These are phyloP conservation scores for Diaphora mendica DNA, from an alignment of 2,888 invertebrate species.

Conservation along the genomic window DNA sequence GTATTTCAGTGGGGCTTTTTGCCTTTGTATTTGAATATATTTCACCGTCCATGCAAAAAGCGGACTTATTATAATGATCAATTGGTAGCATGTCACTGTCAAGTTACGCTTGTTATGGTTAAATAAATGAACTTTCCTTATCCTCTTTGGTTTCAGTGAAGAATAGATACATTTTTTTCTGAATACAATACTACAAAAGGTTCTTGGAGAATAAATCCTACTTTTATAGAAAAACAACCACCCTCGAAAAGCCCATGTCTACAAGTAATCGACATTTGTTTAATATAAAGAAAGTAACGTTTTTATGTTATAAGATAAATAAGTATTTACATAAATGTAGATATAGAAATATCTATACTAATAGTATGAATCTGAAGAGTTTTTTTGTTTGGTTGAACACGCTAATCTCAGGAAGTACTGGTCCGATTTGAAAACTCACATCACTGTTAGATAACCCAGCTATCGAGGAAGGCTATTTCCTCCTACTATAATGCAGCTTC, in stretches of 20 bases:
- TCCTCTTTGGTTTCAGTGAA: conserved; percentile 1
- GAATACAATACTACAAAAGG: conserved; percentile 11
- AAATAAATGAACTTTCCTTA: conserved; percentile 11
- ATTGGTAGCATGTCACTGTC: conserved; percentile 2
- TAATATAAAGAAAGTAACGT: background rate
- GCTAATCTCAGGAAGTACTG: too few species aligned
- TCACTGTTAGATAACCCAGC: too few species aligned
- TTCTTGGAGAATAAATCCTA: conserved; percentile 4
- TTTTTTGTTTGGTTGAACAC: too few species aligned
- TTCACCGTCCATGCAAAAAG: background rate
- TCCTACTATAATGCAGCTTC: background rate
- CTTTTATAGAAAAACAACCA: conserved; percentile 8
- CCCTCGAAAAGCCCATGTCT: background rate
- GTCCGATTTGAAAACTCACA: too few species aligned
- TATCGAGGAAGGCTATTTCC: background rate
- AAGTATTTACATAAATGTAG: background rate
- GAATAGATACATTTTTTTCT: conserved; percentile 8
- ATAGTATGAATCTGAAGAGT: too few species aligned
- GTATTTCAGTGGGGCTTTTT: conserved; percentile 23
- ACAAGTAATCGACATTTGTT: background rate
- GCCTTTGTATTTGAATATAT: conserved; percentile 2
- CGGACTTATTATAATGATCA: conserved; percentile 8
- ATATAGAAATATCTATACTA: background rate
- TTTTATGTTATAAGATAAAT: background rate
- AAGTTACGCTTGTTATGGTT: conserved; percentile 9